These are phyloP conservation scores for Drosophila serrata DNA, from an alignment of 1,140 invertebrate genomes.

Conservation along the genomic window DNA sequence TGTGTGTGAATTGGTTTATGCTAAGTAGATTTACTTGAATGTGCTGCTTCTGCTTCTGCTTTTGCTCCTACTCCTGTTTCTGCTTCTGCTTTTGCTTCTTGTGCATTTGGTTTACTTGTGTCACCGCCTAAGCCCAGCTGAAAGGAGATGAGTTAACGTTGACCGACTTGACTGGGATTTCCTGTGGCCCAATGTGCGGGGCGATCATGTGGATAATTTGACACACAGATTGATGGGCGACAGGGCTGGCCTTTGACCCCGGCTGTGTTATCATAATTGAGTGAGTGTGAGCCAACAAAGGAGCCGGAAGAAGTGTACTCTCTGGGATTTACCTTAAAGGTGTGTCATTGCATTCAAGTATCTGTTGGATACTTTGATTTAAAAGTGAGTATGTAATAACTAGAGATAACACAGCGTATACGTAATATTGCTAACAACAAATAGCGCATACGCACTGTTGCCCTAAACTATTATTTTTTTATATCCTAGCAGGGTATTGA, in stretches of 20 bases:
- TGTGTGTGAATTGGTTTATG: conserved; percentile 73
- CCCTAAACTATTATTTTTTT: too few relatives aligned
- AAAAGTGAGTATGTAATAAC: too few relatives aligned
- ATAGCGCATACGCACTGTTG: too few relatives aligned
- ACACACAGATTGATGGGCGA: conserved; percentile 40
- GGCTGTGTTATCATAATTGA: conserved; percentile 35
- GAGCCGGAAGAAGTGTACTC: neutral
- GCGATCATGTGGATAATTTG: conserved; percentile 57
- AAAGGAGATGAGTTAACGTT: conserved; percentile 38
- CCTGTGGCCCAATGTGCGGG: conserved; percentile 13
- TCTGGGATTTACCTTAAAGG: neutral
- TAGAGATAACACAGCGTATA: too few relatives aligned
- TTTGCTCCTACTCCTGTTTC: neutral
- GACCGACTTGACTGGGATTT: conserved; percentile 49
- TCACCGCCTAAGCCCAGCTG: conserved; percentile 46
- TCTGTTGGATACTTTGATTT: neutral
- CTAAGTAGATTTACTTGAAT: conserved; percentile 75
- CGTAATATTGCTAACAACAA: too few relatives aligned
- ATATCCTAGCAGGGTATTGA: too few relatives aligned
- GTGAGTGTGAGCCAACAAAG: conserved; percentile 5
- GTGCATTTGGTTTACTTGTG: conserved; percentile 40
- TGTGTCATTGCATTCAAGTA: neutral
- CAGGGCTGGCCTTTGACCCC: conserved; percentile 29
- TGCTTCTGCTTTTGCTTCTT: conserved; percentile 1
- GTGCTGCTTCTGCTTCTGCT: conserved; percentile 13